phyloP scores from a whole-genome alignment of 2,888 invertebrate genomes.

The Heliconius hortense region DNA sequence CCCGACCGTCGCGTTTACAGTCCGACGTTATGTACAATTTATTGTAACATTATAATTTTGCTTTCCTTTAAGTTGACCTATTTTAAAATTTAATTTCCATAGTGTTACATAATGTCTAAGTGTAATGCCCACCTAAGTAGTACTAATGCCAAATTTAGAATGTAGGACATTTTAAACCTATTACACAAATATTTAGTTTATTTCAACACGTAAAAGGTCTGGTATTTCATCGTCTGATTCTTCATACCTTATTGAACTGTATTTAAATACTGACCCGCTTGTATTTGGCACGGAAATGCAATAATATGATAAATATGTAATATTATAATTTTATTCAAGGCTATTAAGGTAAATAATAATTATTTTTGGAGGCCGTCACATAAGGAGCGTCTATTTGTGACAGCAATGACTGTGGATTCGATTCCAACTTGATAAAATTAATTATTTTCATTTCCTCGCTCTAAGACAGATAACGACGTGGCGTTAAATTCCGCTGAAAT shows the following conservation, averaged over 20 bases:
- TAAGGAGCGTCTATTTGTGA: no score
- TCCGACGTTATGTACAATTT: no score
- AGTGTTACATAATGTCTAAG: conserved; percentile 3
- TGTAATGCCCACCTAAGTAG: conserved; percentile 2
- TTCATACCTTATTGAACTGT: conserved; percentile 26
- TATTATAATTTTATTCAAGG: background rate
- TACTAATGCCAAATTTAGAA: conserved; percentile 19
- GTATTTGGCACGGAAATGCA: conserved; percentile 30
- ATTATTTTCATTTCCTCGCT: no score
- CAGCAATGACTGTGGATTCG: no score
- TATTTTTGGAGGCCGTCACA: no score
- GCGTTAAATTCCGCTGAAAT: no score
- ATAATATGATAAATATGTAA: conserved; percentile 4
- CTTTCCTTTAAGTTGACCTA: background rate
- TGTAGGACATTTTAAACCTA: conserved; percentile 21
- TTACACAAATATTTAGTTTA: conserved; percentile 20
- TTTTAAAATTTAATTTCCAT: background rate
- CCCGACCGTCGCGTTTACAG: no score
- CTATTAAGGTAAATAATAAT: no score
- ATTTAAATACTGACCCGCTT: conserved; percentile 24
- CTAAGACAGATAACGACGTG: no score
- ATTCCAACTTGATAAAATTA: no score
- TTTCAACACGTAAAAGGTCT: conserved; percentile 29
- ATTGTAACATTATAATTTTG: no score
- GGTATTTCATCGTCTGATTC: conserved; percentile 34